A percentile compares a stretch with the other conserved stretches of the same genome.
Evolutionary conservation across 2,113 vertebrate genomes (phyloP).

Genomic region (Oxyura jamaicensis): DNA sequence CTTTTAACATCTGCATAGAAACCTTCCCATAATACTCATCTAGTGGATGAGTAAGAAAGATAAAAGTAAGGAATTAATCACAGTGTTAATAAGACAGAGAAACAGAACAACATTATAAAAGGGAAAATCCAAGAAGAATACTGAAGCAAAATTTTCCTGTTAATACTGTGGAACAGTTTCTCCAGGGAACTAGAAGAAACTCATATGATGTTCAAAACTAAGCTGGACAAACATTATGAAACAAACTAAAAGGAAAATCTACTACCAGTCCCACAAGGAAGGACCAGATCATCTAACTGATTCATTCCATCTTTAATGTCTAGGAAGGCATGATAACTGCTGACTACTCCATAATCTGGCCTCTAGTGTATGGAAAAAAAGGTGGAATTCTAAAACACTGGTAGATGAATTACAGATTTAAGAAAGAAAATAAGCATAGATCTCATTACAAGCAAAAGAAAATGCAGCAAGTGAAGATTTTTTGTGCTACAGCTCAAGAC

Average conservation of each 20-base stretch:
- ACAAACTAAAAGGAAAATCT: conserved; percentile 37
- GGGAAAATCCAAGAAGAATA: conserved; percentile 23
- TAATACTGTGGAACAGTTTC: neutral
- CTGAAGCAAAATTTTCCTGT: conserved; percentile 46
- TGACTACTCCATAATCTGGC: neutral
- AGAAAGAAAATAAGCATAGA: neutral
- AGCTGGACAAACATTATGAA: conserved; percentile 39
- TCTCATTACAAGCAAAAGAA: neutral
- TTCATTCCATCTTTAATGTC: conserved; percentile 25
- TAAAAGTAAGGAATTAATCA: conserved; percentile 4
- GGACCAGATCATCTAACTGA: neutral
- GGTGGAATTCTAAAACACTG: neutral
- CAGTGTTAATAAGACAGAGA: neutral
- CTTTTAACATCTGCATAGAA: neutral
- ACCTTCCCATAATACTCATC: neutral
- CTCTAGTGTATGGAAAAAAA: neutral
- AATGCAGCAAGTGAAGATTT: neutral
- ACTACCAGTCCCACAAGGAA: neutral
- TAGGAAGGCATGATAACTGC: neutral
- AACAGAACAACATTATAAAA: neutral
- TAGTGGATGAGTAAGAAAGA: neutral
- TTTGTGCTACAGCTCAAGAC: neutral
- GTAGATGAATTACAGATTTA: neutral
- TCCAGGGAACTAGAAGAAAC: neutral
- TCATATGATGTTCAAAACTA: neutral